Base-by-base conservation (phyloP, 1,140 invertebrate genomes). In the Rhizoglyphus robini region DNA sequence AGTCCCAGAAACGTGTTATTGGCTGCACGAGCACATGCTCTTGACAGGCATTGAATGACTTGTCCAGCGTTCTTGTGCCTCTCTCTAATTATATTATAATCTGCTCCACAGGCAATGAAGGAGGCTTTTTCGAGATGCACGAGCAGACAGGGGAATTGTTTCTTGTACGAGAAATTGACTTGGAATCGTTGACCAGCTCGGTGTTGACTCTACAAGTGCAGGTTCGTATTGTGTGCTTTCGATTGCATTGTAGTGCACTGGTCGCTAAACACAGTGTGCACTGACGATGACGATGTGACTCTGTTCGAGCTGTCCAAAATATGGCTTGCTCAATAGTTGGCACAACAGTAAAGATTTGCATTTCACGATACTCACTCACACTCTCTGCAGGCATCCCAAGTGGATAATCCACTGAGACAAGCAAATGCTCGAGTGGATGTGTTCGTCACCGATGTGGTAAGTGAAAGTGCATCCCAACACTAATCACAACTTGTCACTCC, bases 121-220 rank as follows among this genome's bases (percentile, higher is more conserved):
- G 79, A 0, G 85, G 87, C 0, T 90, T 87, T 72, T 93, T 94
- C 74, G 82, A 81, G 2, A 77, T 90, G 15, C 83, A 89, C 71
- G 76, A 83, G 0, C 75, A 81, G 3, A 88, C 88, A 68, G 88
- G 86, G 0, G 81, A 83, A 0, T 73, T 91, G 41, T 90, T 83
- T 72, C 74, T 90, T 2, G 82, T 88, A 60, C 82, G 81, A 59
- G 84, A 88, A 73, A 82, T 91, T 8, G 88, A 91, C 75, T 72
- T 88, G 48, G 88, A 90, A 70, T 75, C 78, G 0, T 79, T 80
- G 23, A 70, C 88, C 11, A 82, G 83, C 4, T 87, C 88, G 68
- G 84, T 83, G 0, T 87, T 89, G 68, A 82, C 83, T 0, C 75
- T 91, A 0, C 86, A 87, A 74, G 80, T 90, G 46, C 85, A 88